Base-by-base conservation (phyloP, 2,888 invertebrate species). In the Drosophila basisetae region DNA sequence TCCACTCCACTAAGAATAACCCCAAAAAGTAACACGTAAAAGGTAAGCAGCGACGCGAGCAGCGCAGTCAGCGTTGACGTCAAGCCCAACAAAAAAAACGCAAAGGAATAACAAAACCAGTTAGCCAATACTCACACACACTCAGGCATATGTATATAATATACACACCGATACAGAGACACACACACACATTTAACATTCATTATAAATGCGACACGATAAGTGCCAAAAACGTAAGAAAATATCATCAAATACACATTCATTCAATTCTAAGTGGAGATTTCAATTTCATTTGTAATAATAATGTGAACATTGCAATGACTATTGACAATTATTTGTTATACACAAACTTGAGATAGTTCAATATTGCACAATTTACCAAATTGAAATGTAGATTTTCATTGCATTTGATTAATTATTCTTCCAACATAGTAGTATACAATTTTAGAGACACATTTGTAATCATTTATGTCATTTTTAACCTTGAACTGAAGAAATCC, bases 21-120 rank as follows among this genome's bases (percentile, higher is more conserved):
- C 85, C 85, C 84, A 83, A 85, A 84, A 80, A 80, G 80, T 80
- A 80, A 80, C 69, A 78, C 81, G 81, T 81, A 85, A 83, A 85
- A 83, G 82, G 82, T 83, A 84, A 83, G 75, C 80, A 69, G 76
- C 64, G 68, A 58, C 61, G 77, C 64, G 37, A 55, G 72, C 68
- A 64, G 83, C 73, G 80, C 76, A 28, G 80, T 52, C 53, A 30
- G 22, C 64, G 67, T 33, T 11, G 35, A 53, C 64, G 41, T 47
- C 64, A 65, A 25, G 82, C 63, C 76, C 84, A 69, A 74, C 70
- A 76, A 76, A 55, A 74, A 80, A 76, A 56, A 56, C 39, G 55
- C 41, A 73, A 76, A 78, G 66, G 66, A 85, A 86, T 62, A 82
- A 76, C 76, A 88, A 88, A 85, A 85, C 84, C 84, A 85, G 84